These are phyloP conservation scores for Galerucella calmariensis DNA, from an alignment of 2,888 invertebrate genomes.

Conservation along the genomic window DNA sequence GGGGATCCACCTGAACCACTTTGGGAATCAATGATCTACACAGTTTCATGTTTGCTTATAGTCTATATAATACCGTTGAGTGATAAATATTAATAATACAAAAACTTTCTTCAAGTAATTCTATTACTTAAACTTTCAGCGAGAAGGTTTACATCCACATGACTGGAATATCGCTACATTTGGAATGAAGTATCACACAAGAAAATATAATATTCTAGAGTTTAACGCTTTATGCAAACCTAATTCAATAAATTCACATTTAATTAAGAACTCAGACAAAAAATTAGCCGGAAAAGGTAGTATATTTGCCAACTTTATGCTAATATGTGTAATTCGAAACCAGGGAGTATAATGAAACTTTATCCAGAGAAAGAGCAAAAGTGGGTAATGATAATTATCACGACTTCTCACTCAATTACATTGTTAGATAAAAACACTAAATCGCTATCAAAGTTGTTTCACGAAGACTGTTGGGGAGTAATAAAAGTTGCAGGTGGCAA, in stretches of 20 bases:
- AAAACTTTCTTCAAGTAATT: too few species aligned
- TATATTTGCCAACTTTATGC: slow-evolving; percentile 27
- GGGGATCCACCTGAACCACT: too few species aligned
- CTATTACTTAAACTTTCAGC: too few species aligned
- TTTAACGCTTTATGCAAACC: slow-evolving; percentile 18
- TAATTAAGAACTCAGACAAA: slow-evolving; percentile 27
- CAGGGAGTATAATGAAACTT: slow-evolving; percentile 23
- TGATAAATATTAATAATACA: too few species aligned
- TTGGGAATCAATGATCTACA: too few species aligned
- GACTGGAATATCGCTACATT: too few species aligned
- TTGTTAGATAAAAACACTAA: slow-evolving; percentile 24
- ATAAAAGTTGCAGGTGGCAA: slow-evolving; percentile 3
- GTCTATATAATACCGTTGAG: too few species aligned
- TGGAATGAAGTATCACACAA: too few species aligned
- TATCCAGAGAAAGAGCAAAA: slow-evolving; percentile 26
- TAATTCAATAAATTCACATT: slow-evolving; percentile 28
- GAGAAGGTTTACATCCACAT: too few species aligned
- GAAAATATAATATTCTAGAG: slow-evolving; percentile 12
- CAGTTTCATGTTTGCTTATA: too few species aligned
- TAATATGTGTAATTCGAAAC: slow-evolving; percentile 29
- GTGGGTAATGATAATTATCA: slow-evolving; percentile 32
- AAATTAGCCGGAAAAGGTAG: slow-evolving; percentile 24
- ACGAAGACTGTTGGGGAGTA: slow-evolving; percentile 11
- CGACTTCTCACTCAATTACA: slow-evolving; percentile 29
- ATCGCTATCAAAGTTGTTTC: too few species aligned